These are phyloP conservation scores for Struthio camelus DNA, from an alignment of 2,113 vertebrate species.

Conservation along the genomic window DNA sequence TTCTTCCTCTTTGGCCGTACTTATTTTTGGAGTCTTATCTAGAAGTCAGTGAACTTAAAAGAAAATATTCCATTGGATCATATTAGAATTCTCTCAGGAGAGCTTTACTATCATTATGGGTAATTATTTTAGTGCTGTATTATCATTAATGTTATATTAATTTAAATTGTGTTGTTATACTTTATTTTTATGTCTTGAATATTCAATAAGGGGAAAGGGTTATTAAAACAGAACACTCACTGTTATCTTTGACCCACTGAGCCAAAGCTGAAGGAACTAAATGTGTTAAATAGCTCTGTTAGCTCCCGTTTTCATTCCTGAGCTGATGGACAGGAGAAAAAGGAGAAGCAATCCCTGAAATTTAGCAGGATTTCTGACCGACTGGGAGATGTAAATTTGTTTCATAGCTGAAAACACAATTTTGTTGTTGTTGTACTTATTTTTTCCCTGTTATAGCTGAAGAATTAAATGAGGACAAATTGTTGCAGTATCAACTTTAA, in stretches of 20 bases:
- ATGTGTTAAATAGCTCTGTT: neutral
- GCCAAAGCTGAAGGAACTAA: neutral
- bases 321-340: neutral
- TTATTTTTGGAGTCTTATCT: neutral
- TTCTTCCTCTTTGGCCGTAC: neutral
- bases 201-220: neutral
- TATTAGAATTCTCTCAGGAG: neutral
- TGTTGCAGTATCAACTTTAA: neutral
- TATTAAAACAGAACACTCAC: neutral
- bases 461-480: neutral
- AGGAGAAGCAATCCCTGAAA: neutral
- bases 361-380: neutral
- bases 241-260: neutral
- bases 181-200: neutral
- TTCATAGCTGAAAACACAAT: neutral
- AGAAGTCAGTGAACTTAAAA: neutral
- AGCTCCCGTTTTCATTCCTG: neutral
- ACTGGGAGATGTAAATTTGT: neutral
- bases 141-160: neutral
- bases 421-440: neutral
- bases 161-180: neutral
- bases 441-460: neutral
- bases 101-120: neutral
- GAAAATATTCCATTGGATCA: neutral
- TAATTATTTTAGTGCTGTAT: neutral